Percentiles rank a stretch among this genome's conserved stretches.
phyloP scores from a whole-genome alignment of 1,140 invertebrate species.

The Leptestheria dahalacensis region DNA sequence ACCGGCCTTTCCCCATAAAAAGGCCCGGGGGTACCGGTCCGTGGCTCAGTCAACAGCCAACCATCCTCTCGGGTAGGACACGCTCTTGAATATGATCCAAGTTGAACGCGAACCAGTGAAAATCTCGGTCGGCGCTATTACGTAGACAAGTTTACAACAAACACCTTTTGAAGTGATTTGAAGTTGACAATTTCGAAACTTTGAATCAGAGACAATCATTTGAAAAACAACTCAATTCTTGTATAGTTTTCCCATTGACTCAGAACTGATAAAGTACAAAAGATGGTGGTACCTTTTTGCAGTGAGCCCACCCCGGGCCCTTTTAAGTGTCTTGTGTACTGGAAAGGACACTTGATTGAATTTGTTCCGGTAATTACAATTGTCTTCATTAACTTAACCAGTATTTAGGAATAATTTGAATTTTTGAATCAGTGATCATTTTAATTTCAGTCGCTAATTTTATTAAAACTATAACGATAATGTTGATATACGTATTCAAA shows the following conservation, averaged over 20 bases:
- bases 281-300: background rate
- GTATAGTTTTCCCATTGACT: no score
- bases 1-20: background rate
- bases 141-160: no score
- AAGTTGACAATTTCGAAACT: background rate
- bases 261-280: no score
- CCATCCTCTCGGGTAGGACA: background rate
- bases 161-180: no score
- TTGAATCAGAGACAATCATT: no score
- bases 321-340: background rate
- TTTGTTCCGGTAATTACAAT: background rate
- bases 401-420: background rate
- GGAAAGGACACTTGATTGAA: background rate
- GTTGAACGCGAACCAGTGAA: background rate
- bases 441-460: no score
- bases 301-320: background rate
- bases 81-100: background rate
- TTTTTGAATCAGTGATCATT: no score
- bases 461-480: no score
- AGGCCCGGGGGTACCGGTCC: background rate
- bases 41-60: background rate
- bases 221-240: no score
- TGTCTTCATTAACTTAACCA: no score
- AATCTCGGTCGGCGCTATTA: background rate
- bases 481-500: no score